Evolutionary conservation across 2,888 invertebrate genomes (phyloP).

Genomic region (Cheilosia variabilis): DNA sequence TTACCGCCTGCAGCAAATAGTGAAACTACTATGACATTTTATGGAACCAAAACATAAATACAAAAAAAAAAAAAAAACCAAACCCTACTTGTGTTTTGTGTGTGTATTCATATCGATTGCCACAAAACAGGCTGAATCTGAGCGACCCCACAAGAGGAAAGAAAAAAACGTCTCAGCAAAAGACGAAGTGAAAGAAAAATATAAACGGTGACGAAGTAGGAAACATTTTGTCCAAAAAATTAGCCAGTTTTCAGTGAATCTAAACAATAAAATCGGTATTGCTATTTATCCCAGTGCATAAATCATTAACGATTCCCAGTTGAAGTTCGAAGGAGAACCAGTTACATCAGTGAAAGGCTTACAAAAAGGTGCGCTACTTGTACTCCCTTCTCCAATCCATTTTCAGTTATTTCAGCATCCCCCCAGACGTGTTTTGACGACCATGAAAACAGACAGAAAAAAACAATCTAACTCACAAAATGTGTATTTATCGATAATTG

Average conservation of each 20-base stretch:
- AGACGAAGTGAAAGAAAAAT: constrained; percentile 41
- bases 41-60: constrained; percentile 36
- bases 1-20: constrained; percentile 1
- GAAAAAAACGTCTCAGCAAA: constrained; percentile 39
- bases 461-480: not conserved
- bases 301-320: constrained; percentile 21
- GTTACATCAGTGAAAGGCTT: constrained; percentile 72
- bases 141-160: constrained; percentile 46
- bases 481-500: not conserved
- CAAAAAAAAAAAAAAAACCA: constrained; percentile 23
- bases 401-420: constrained; percentile 44
- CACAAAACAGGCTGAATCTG: constrained; percentile 61
- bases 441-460: constrained; percentile 34
- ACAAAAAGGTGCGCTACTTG: constrained; percentile 62
- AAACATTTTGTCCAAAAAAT: constrained; percentile 65
- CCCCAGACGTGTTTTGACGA: constrained; percentile 13
- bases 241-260: constrained; percentile 45
- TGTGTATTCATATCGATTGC: constrained; percentile 72
- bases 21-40: constrained; percentile 45
- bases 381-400: constrained; percentile 10
- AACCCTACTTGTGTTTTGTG: constrained; percentile 24
- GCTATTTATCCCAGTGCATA: constrained; percentile 31
- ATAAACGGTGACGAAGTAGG: constrained; percentile 56
- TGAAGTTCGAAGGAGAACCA: constrained; percentile 55
- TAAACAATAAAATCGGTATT: constrained; percentile 29